Base-by-base conservation (phyloP, 2,888 invertebrate species). In the Lycocerus yunnanus region DNA sequence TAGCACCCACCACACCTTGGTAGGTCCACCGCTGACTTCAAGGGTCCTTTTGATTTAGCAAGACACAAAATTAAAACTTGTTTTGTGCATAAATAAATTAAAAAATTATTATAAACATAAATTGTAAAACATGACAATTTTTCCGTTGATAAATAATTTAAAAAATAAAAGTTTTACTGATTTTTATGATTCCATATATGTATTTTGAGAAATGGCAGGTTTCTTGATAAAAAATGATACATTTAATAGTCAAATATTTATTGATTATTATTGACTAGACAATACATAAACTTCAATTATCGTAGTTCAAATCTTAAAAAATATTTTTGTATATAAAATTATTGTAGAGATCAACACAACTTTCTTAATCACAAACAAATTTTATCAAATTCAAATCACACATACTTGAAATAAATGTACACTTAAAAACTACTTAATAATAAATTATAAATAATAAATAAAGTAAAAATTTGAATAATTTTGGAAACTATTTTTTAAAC, bases 331-430 rank as follows among this genome's bases (percentile, higher is more conserved):
- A 72, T 66, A 72, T 59, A 72, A 14, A 27, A 27, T 43, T 67
- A 67, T 66, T 58, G 66, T 68, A 68, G 75, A 75, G 72, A 75
- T 75, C 75, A 72, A 66, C 72, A 75, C 72, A 72, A 75, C 67
- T 70, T 69, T 61, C 65, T 66, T 69, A 69, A 69, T 72, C 72
- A 72, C 75, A 72, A 75, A 69, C 69, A 72, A 75, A 71, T 68
- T 68, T 63, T 27, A 65, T 24, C 18, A 27, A 63, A 43, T 43
- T 21, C 15, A 66, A 66, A 66, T 66, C 66, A 27, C 66, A 18
- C 66, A 66, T 66, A 21, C 27, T 66, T 27, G 21, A 66, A 21
- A 16, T 16, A 61, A 61, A 15, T 61, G 15, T 16, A 61, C 18
- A 15, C 15, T 61, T 18, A 61, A 15, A 16, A 61, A 15, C 18